Conservation (phyloP, 64 coral and sea anemone species). For the Hydrozoanthus tunicans region DNA sequence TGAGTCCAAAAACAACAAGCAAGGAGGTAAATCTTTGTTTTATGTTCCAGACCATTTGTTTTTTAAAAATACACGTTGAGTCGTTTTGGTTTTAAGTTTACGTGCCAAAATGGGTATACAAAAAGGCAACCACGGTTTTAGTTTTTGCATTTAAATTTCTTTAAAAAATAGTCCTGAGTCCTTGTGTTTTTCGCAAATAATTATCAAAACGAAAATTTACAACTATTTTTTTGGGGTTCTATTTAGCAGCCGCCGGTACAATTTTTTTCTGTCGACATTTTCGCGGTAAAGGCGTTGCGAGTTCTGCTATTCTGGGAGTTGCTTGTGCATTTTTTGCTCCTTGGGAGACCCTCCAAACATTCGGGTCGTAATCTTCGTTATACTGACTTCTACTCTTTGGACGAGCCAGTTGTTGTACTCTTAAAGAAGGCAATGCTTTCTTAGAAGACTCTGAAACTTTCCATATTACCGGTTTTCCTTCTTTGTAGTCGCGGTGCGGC, state of each 20-base stretch:
- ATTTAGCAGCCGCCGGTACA: not conserved
- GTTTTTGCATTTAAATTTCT: no score
- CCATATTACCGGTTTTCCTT: conserved; percentile 87
- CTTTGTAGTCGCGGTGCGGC: conserved; percentile 89
- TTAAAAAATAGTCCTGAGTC: not conserved
- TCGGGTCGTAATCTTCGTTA: conserved; percentile 86
- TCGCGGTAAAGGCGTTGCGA: conserved; percentile 80
- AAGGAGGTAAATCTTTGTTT: no score
- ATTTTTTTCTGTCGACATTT: conserved; percentile 94
- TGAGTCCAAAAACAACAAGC: no score
- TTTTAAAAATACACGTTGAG: no score
- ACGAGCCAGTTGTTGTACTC: conserved; percentile 89
- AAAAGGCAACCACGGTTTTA: no score
- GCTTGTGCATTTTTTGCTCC: conserved; percentile 92
- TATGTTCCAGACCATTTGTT: no score
- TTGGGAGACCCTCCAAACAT: conserved; percentile 91
- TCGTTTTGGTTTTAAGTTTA: no score
- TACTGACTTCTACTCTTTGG: conserved; percentile 95
- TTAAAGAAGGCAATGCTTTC: conserved; percentile 88
- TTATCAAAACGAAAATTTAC: no score
- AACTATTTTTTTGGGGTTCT: not conserved
- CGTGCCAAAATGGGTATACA: no score
- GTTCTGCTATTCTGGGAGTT: conserved; percentile 89
- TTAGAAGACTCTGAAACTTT: conserved; percentile 69
- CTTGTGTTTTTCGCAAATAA: no score